Base-by-base conservation (phyloP, 92 coral and sea anemone genomes). In the Actinernus sp. region DNA sequence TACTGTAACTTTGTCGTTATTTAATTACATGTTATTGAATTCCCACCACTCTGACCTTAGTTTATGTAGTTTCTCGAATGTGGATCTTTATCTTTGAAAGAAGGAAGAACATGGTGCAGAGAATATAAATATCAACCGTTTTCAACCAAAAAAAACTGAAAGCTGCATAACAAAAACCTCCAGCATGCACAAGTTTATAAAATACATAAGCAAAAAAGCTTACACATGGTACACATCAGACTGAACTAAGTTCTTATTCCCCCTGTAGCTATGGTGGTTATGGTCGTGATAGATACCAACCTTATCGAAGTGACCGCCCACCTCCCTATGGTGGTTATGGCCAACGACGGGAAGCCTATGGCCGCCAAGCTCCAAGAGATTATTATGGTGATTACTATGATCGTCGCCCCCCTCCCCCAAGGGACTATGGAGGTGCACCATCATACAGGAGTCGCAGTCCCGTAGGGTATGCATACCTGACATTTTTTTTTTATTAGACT, bases 401-500 rank as follows among this genome's bases (percentile, higher is more conserved):
- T 49, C 61, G 89, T 38, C 86, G 86, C n/a, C 76, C 46, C 31
- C 76, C 63, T 33, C 87, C 82, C 40, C 84, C 79, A 10, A 53
- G 82, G 6, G 71, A 79, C 12, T 81, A 71, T 55, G 65, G 71
- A 3, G 60, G 79, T 27, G 30, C 36, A 18, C 31, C 59, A 34
- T 57, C 71, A 2, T 82, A 90, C 68, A 83, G 92, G 55, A 86
- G 92, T 33, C 96, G 96, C n/a, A 84, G 96, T 52, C 92, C 97
- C 32, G 79, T 69, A 58, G 81, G 91, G n/a, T 90, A 86, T 26
- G 93, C 78, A n/a, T n/a, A n/a, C n/a, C n/a, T n/a, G n/a, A n/a
- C n/a, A n/a, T n/a, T n/a, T n/a, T n/a, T n/a, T n/a, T n/a, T n/a
- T n/a, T n/a, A n/a, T n/a, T n/a, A n/a, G n/a, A n/a, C n/a, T n/a